Evolutionary conservation across 2,888 invertebrate genomes (phyloP), one percentile per base, ranked within the genome.

Genomic region (Campoletis raptor): DNA sequence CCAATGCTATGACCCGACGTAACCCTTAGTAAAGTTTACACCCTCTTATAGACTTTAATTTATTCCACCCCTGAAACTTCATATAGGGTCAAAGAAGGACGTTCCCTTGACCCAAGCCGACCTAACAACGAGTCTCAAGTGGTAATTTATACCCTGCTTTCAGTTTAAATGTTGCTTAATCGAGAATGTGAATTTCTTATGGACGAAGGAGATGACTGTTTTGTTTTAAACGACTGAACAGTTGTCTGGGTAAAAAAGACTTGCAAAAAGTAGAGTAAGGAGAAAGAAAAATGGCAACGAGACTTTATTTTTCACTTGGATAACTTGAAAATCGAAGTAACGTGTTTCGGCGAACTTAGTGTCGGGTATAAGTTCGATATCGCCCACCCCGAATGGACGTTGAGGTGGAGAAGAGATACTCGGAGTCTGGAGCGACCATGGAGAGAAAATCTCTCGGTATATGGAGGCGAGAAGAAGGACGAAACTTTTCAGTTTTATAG

Each of bases 401-500:
- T 1, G 48, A 21, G 48, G 12, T 9, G 64, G 45, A 48, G 36
- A 36, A 48, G 45, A 77, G 37, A 66, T 64, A 64, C 45, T 30
- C 45, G n/a, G 9, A 15, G 73, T 57, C 40, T 57, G n/a, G 48
- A 48, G n/a, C 52, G 18, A 21, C 15, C 40, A 40, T 57, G 57
- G 57, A 74, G 61, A 15, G 42, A 61, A 74, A 74, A 74, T 74
- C 74, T 74, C 67, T 21, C 67, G 24, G 36, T 66, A 69, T 70
- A 76, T 54, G 67, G 57, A 36, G 80, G 72, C 54, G 40, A 48
- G 77, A 76, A 83, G 83, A 69, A 74, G 81, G 85, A 88, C 85
- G 78, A 89, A 89, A 89, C 87, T 89, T 89, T 89, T 89, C 83
- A 88, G 87, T 76, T 77, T 72, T 67, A 83, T 64, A 61, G 77